Evolutionary conservation across 92 coral and sea anemone species (phyloP).

Genomic region (Epizoanthus illoricatus): DNA sequence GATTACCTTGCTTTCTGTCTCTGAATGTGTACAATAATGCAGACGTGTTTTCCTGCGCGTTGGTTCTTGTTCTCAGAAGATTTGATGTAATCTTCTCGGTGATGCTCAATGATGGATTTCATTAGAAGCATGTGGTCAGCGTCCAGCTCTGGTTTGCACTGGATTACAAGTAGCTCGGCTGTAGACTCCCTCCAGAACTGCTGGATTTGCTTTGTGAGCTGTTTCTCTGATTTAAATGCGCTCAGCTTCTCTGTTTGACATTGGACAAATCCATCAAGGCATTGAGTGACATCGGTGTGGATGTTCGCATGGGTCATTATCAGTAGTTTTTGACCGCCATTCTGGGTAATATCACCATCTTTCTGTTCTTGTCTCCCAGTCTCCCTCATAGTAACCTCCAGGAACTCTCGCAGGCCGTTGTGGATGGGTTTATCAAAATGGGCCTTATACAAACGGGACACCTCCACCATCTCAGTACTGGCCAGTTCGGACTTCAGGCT

Average conservation of each 20-base stretch:
- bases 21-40: constrained; percentile 25
- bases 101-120: constrained; percentile 26
- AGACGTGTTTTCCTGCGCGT: constrained; percentile 2
- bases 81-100: not conserved
- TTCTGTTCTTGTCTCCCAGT: too few species aligned
- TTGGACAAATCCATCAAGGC: constrained; percentile 16
- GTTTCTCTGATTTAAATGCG: constrained; percentile 37
- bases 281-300: constrained; percentile 33
- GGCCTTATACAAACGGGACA: not conserved
- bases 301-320: constrained; percentile 49
- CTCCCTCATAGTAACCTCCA: not conserved
- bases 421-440: constrained; percentile 46
- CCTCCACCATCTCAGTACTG: constrained; percentile 11
- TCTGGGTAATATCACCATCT: too few species aligned
- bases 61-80: constrained; percentile 1
- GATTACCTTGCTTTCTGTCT: not conserved
- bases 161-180: constrained; percentile 8
- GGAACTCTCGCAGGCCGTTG: constrained; percentile 38
- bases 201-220: constrained; percentile 25
- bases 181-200: constrained; percentile 18
- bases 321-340: constrained; percentile 36
- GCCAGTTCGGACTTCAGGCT: constrained; percentile 34
- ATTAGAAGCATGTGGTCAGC: constrained; percentile 36
- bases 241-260: constrained; percentile 33
- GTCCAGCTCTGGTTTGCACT: constrained; percentile 33